Conservation (phyloP, 2,888 invertebrate species). For the Monoplex corrugatus region DNA sequence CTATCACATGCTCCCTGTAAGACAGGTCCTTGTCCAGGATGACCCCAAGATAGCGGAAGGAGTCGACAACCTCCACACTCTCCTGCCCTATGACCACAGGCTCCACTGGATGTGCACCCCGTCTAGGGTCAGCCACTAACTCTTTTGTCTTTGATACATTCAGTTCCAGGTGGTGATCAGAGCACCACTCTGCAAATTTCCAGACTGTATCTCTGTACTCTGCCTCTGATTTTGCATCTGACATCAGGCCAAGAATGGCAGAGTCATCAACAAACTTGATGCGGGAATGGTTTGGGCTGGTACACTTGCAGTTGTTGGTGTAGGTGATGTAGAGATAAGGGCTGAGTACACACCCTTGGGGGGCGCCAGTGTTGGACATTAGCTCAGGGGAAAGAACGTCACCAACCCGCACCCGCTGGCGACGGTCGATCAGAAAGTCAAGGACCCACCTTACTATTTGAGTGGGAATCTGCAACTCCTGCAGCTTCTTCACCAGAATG, state of each 20-base stretch:
- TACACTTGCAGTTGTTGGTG: neutral
- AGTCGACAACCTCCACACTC: too few relatives aligned
- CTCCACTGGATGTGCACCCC: too few relatives aligned
- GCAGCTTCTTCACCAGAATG: constrained; percentile 10
- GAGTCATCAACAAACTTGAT: constrained; percentile 19
- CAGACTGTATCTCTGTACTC: neutral
- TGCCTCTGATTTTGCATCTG: neutral
- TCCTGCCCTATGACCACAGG: too few relatives aligned
- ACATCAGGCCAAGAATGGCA: neutral
- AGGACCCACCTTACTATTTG: neutral
- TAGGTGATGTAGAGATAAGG: constrained; percentile 12
- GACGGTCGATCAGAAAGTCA: neutral
- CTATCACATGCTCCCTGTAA: too few relatives aligned
- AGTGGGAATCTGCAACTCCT: neutral
- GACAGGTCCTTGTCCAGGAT: too few relatives aligned
- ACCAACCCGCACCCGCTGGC: constrained; percentile 25
- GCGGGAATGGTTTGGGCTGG: neutral
- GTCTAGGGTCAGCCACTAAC: neutral
- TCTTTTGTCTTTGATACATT: constrained; percentile 35
- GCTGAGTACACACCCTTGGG: constrained; percentile 31
- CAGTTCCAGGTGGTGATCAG: constrained; percentile 1
- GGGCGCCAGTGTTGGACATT: constrained; percentile 19
- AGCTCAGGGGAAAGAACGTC: neutral
- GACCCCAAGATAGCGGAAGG: too few relatives aligned
- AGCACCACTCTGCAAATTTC: constrained; percentile 10